Evolutionary conservation across 2,797 vertebrate species (phyloP).

Genomic region (Rhinatrema bivittatum): DNA sequence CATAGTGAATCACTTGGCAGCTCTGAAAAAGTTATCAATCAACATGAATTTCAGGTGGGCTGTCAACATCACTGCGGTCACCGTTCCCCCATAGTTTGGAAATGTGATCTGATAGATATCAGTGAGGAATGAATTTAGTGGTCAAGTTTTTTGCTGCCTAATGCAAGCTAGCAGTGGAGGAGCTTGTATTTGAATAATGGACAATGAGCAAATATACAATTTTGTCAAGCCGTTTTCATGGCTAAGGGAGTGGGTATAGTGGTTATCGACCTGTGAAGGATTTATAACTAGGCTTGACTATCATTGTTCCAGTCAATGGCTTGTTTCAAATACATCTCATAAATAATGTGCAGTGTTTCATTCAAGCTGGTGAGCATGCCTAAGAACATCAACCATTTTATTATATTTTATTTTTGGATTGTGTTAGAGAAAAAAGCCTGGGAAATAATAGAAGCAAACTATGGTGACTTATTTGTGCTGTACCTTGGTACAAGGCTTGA

Average conservation of each 20-base stretch:
- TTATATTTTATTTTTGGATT: constrained; percentile 33
- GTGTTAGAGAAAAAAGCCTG: too few relatives aligned
- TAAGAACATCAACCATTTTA: constrained; percentile 5
- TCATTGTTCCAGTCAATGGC: constrained; percentile 37
- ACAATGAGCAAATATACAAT: constrained; percentile 59
- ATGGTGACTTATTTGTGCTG: too few relatives aligned
- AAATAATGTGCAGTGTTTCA: constrained; percentile 24
- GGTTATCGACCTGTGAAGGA: constrained; percentile 66
- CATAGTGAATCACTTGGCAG: too few relatives aligned
- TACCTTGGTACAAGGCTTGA: too few relatives aligned
- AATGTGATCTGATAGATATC: constrained; percentile 1
- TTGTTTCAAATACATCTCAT: constrained; percentile 18
- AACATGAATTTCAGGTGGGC: neutral
- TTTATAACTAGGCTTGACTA: constrained; percentile 64
- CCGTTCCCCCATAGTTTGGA: neutral
- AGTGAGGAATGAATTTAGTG: neutral
- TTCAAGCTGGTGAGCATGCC: constrained; percentile 27
- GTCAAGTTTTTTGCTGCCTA: too few relatives aligned
- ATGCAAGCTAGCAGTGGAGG: too few relatives aligned
- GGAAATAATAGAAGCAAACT: too few relatives aligned
- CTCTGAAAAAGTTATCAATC: constrained; percentile 1
- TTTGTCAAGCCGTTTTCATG: constrained; percentile 64
- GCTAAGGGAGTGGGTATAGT: constrained; percentile 63
- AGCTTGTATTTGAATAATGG: constrained; percentile 31
- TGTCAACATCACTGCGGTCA: neutral